Conservation (phyloP, 2,113 vertebrate genomes). For the Cyanistes caeruleus region DNA sequence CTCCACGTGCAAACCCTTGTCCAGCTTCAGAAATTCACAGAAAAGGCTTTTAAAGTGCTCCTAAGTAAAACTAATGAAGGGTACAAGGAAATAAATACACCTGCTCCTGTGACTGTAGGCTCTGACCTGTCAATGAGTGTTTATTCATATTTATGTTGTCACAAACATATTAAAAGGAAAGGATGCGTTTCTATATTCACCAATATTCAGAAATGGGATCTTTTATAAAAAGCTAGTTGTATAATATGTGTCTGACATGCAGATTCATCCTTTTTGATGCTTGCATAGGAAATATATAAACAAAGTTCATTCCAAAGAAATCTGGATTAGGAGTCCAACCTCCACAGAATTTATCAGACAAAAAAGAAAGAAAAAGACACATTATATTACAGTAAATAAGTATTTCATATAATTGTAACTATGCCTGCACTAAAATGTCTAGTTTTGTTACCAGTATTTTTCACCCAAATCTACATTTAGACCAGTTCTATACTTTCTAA, state of each 20-base stretch:
- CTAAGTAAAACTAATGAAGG: not conserved
- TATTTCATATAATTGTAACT: not conserved
- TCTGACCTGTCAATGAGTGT: not conserved
- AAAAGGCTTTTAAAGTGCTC: not conserved
- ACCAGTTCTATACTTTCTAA: not conserved
- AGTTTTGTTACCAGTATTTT: not conserved
- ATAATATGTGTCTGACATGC: not conserved
- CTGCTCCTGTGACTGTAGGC: not conserved
- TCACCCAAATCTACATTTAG: not conserved
- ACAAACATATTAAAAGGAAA: not conserved
- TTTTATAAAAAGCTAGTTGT: not conserved
- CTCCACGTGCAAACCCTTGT: not conserved
- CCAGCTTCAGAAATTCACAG: not conserved
- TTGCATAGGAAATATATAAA: not conserved
- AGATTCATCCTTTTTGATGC: not conserved
- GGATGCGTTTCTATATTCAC: not conserved
- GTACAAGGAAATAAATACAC: not conserved
- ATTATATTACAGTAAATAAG: not conserved
- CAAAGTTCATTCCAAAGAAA: not conserved
- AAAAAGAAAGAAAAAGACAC: not conserved
- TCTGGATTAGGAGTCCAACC: not conserved
- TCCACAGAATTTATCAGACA: not conserved
- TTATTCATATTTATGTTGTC: not conserved
- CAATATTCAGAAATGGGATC: not conserved
- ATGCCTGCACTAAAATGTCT: not conserved